phyloP scores from a whole-genome alignment of 2,113 vertebrate genomes.

The Rhipidura dahli region DNA sequence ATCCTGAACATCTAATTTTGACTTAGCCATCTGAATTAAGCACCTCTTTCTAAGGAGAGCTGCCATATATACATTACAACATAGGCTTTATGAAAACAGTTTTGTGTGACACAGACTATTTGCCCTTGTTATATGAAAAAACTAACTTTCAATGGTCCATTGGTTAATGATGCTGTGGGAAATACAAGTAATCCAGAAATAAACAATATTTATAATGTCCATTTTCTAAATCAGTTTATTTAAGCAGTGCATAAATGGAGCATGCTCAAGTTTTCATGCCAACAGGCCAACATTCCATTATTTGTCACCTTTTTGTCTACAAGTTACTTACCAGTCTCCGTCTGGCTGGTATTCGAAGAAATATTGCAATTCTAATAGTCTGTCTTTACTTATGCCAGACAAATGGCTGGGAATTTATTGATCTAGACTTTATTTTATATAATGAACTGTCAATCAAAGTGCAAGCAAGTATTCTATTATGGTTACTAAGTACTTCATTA shows the following conservation, averaged over 20 bases:
- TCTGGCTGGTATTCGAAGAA: neutral
- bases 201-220: neutral
- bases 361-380: neutral
- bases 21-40: neutral
- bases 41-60: neutral
- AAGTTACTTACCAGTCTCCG: neutral
- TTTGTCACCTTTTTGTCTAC: neutral
- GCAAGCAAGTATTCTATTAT: neutral
- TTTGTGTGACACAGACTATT: neutral
- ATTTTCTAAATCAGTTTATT: neutral
- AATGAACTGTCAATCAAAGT: neutral
- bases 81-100: neutral
- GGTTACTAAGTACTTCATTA: neutral
- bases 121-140: neutral
- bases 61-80: rapidly evolving
- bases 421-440: neutral
- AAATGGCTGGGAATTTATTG: neutral
- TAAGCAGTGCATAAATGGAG: neutral
- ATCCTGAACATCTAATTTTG: neutral
- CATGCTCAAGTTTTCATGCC: neutral
- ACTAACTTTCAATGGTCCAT: neutral
- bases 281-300: neutral
- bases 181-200: neutral
- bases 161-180: neutral
- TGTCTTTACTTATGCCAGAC: neutral